phyloP scores from a whole-genome alignment of 2,797 vertebrate genomes.

The Natrix natrix region DNA sequence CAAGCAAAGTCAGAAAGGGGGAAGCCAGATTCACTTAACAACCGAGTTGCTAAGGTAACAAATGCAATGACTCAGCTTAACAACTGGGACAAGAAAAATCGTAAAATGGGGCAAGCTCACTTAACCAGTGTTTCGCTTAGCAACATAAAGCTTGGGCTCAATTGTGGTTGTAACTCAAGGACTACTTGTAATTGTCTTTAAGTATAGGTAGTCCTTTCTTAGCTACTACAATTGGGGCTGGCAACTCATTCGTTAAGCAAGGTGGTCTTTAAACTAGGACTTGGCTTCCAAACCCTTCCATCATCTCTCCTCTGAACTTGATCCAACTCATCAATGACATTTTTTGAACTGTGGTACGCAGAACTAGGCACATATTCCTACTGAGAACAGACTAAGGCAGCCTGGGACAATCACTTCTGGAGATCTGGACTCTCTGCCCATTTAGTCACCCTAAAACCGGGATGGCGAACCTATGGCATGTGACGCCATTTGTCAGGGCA shows the following conservation, averaged over 20 bases:
- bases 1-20: too few relatives aligned
- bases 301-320: background rate
- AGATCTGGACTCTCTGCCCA: background rate
- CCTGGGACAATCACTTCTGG: background rate
- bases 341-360: background rate
- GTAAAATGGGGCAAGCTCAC: too few relatives aligned
- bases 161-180: too few relatives aligned
- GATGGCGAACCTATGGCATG: too few relatives aligned
- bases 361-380: background rate
- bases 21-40: too few relatives aligned
- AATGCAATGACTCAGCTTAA: too few relatives aligned
- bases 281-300: background rate
- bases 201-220: background rate
- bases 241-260: background rate
- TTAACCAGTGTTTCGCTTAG: too few relatives aligned
- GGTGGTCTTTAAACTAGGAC: background rate
- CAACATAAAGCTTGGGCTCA: too few relatives aligned
- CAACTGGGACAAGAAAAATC: too few relatives aligned
- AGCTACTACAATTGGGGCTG: background rate
- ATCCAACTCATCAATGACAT: background rate
- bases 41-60: too few relatives aligned
- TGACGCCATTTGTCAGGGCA: too few relatives aligned
- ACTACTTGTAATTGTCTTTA: background rate
- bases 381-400: background rate
- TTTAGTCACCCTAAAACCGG: background rate